A percentile compares a stretch with the other conserved stretches of the same genome.
Conservation (phyloP, 35 echinoderm and acorn worm species). For the Chiridota heheva region DNA sequence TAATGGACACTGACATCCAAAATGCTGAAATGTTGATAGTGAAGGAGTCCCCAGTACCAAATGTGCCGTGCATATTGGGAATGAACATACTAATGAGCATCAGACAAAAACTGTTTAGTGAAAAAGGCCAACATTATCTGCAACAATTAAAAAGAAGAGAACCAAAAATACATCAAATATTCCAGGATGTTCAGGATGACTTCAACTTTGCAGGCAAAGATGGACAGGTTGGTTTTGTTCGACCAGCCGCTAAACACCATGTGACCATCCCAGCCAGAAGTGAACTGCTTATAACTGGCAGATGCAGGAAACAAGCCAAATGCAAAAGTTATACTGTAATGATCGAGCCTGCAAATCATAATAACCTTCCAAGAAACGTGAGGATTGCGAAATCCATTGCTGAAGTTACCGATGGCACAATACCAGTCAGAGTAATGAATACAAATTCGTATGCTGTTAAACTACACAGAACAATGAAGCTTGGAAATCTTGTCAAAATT, state of each 20-base stretch:
- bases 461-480: background rate
- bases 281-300: no score
- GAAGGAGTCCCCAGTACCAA: background rate
- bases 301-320: no score
- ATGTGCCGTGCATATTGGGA: constrained; percentile 27
- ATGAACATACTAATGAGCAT: constrained; percentile 15
- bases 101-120: background rate
- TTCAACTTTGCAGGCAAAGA: no score
- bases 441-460: no score
- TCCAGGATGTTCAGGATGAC: no score
- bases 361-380: constrained; percentile 20
- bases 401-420: background rate
- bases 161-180: no score
- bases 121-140: constrained; percentile 14
- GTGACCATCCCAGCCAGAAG: no score
- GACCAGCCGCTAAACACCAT: no score
- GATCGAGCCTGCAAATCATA: no score
- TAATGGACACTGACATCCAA: background rate
- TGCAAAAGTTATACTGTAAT: no score
- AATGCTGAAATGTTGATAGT: constrained; percentile 5
- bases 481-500: constrained; percentile 9
- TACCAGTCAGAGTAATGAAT: constrained; percentile 36
- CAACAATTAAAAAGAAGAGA: constrained; percentile 9
- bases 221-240: no score
- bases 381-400: constrained; percentile 4